Percentiles rank a stretch among this genome's conserved stretches.
Evolutionary conservation across 2,797 vertebrate genomes (phyloP).

Genomic region (Clamator glandarius): DNA sequence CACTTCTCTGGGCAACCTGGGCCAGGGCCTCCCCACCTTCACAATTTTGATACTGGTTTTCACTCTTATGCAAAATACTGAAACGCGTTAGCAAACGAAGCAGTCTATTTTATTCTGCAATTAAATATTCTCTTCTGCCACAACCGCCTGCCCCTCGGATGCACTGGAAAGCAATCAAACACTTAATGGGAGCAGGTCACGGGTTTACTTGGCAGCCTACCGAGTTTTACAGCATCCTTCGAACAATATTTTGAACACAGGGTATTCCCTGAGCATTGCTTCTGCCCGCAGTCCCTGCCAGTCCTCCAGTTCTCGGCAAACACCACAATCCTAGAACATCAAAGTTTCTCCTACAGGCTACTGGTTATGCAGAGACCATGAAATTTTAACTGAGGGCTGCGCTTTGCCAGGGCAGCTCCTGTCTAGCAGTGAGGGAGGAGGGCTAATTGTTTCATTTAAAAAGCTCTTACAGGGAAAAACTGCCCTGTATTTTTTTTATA

Average conservation of each 20-base stretch:
- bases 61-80: not conserved
- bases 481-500: not conserved
- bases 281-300: not conserved
- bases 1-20: too few species aligned
- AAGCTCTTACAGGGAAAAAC: not conserved
- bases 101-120: not conserved
- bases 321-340: not conserved
- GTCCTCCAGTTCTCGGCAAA: not conserved
- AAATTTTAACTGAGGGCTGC: not conserved
- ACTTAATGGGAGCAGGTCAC: not conserved
- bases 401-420: not conserved
- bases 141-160: not conserved
- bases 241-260: accelerated
- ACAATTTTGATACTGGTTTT: not conserved
- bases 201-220: not conserved
- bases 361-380: not conserved
- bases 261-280: accelerated
- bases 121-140: not conserved
- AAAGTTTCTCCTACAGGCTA: not conserved
- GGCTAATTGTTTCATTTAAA: conserved; percentile 63
- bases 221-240: not conserved
- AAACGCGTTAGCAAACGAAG: not conserved
- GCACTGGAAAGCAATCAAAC: not conserved
- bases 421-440: not conserved
- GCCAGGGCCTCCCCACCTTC: too few species aligned